These are phyloP conservation scores for Passer montanus DNA, from an alignment of 2,113 vertebrate species.

Conservation along the genomic window DNA sequence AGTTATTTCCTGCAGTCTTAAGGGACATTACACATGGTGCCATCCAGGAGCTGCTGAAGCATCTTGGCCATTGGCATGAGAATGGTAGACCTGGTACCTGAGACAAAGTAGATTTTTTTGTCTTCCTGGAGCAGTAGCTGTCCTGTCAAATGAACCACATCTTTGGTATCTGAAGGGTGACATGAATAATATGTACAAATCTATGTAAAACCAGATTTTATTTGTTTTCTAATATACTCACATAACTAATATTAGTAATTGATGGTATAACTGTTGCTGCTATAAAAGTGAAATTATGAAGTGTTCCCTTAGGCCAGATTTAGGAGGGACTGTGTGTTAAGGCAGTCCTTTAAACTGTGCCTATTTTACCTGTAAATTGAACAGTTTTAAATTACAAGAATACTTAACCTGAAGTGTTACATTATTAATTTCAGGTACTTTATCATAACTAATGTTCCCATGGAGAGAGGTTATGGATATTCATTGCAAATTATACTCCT, in stretches of 20 bases:
- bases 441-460: neutral
- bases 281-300: neutral
- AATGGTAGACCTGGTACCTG: neutral
- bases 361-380: neutral
- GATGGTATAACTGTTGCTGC: neutral
- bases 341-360: neutral
- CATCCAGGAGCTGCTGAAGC: neutral
- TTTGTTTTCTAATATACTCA: neutral
- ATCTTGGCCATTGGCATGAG: neutral
- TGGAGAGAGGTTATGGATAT: neutral
- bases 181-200: neutral
- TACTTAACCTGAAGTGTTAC: neutral
- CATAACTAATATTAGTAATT: neutral
- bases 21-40: neutral
- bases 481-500: neutral
- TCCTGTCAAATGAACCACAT: neutral
- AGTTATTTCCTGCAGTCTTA: neutral
- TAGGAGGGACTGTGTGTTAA: neutral
- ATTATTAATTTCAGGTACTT: constrained; percentile 5
- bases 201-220: neutral
- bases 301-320: neutral
- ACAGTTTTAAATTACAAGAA: neutral
- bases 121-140: neutral
- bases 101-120: neutral
- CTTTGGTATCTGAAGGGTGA: neutral